A percentile compares a stretch with the other conserved stretches of the same genome.
Evolutionary conservation across 2,797 vertebrate genomes (phyloP).

Genomic region (Denticeps clupeoides): DNA sequence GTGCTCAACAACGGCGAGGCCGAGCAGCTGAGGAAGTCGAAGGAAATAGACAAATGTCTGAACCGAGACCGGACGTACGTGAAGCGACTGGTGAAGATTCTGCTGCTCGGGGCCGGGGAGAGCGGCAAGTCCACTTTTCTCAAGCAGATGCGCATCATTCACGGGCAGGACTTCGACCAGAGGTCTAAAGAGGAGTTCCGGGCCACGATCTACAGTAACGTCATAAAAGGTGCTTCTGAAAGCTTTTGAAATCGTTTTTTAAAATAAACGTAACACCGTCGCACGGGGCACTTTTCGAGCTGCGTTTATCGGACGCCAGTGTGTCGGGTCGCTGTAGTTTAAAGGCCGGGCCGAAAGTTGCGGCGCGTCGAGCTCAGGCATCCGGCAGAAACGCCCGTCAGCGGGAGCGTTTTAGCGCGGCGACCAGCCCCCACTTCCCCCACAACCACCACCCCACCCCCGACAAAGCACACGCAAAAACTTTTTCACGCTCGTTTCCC

Average conservation of each 20-base stretch:
- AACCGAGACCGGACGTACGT: slow-evolving; percentile 83
- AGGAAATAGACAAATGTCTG: slow-evolving; percentile 85
- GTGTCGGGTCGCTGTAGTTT: not conserved
- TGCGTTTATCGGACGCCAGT: not conserved
- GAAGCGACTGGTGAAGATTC: slow-evolving; percentile 85
- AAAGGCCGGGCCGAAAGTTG: slow-evolving; percentile 9
- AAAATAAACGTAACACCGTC: not conserved
- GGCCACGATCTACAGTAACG: slow-evolving; percentile 88
- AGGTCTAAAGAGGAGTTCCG: slow-evolving; percentile 84
- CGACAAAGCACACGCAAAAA: too few species aligned
- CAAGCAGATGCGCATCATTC: slow-evolving; percentile 97
- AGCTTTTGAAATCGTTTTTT: not conserved
- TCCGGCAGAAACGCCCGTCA: too few species aligned
- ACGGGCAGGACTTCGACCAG: slow-evolving; percentile 89
- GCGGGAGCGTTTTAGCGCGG: too few species aligned
- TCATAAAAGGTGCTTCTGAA: slow-evolving; percentile 96
- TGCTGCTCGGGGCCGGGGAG: slow-evolving; percentile 90
- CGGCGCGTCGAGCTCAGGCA: slow-evolving; percentile 16
- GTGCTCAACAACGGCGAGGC: slow-evolving; percentile 79
- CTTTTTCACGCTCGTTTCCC: too few species aligned
- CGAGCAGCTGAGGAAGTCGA: slow-evolving; percentile 83
- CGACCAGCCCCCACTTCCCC: too few species aligned
- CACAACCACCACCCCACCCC: too few species aligned
- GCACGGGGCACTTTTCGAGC: not conserved
- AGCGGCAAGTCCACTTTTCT: slow-evolving; percentile 98